Evolutionary conservation across 2,888 invertebrate genomes (phyloP).

Genomic region (Meliscaeva auricollis): DNA sequence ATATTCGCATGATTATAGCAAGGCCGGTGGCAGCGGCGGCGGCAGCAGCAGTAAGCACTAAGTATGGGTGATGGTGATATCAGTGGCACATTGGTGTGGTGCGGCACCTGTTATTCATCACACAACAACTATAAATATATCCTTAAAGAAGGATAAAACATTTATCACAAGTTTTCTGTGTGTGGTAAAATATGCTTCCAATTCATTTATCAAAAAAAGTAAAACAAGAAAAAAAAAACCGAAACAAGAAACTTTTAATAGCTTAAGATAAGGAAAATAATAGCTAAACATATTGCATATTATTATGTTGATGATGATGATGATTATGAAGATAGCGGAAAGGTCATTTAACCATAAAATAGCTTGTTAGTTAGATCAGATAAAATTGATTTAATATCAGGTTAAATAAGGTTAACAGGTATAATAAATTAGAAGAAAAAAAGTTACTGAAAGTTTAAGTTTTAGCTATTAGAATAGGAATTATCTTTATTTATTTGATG

Average conservation of each 20-base stretch:
- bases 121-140: slow-evolving; percentile 22
- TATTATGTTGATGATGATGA: not conserved
- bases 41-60: not conserved
- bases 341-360: slow-evolving; percentile 6
- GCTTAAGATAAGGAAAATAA: slow-evolving; percentile 34
- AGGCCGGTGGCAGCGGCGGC: not conserved
- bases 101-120: slow-evolving; percentile 26
- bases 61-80: not conserved
- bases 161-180: slow-evolving; percentile 43
- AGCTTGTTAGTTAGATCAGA: not conserved
- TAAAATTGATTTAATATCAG: not conserved
- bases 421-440: not conserved
- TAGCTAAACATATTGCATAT: slow-evolving; percentile 3
- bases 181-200: slow-evolving; percentile 35
- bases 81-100: not conserved
- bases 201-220: slow-evolving; percentile 43
- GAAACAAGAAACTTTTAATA: slow-evolving; percentile 37
- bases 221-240: not conserved
- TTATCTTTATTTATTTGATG: not conserved
- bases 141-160: slow-evolving; percentile 36
- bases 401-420: not conserved
- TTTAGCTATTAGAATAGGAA: not conserved
- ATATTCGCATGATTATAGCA: slow-evolving; percentile 39
- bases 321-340: not conserved
- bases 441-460: not conserved